Conservation (phyloP, 2,113 vertebrate genomes). For the Neofelis nebulosa region DNA sequence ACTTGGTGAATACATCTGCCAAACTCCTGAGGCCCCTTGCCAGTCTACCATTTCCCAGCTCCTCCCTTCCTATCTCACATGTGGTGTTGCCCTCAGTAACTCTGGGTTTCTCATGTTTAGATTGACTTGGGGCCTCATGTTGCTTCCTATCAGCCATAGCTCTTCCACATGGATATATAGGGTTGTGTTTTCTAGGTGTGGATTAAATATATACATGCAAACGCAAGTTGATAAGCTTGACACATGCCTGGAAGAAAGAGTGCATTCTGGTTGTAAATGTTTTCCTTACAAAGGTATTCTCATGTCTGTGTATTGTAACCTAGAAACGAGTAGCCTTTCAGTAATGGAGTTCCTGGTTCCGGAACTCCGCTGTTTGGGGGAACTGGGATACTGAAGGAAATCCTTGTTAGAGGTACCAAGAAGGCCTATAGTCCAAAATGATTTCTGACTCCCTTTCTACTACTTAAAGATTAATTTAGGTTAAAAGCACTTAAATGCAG, state of each 20-base stretch:
- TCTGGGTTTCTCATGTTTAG: constrained; percentile 29
- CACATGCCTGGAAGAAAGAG: background rate
- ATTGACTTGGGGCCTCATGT: background rate
- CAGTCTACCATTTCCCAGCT: background rate
- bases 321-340: background rate
- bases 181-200: constrained; percentile 15
- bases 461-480: background rate
- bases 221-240: background rate
- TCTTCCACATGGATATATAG: background rate
- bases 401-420: background rate
- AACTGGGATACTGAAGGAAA: background rate
- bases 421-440: background rate
- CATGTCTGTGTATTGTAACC: background rate
- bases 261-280: background rate
- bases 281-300: background rate
- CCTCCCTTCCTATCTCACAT: background rate
- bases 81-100: background rate
- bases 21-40: background rate
- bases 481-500: constrained; percentile 35
- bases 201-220: background rate
- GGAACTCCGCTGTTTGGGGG: background rate
- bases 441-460: background rate
- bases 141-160: background rate
- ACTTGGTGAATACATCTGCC: background rate
- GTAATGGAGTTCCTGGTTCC: background rate